Conservation (phyloP, 2,797 vertebrate genomes). For the Serranus cabrilla region DNA sequence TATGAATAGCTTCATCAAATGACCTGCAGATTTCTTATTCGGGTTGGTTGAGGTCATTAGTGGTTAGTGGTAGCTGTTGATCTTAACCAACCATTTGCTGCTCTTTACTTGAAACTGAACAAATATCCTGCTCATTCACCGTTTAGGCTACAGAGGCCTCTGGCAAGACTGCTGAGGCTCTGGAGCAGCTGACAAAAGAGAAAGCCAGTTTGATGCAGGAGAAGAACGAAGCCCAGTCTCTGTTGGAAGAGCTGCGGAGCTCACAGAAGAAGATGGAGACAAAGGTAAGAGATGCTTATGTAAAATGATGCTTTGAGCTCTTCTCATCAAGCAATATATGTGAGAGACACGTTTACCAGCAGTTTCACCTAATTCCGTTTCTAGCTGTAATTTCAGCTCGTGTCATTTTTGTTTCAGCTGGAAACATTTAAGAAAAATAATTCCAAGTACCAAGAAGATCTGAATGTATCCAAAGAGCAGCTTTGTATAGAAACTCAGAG, state of each 20-base stretch:
- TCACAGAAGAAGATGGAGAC: conserved; percentile 88
- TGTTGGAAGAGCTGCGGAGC: conserved; percentile 85
- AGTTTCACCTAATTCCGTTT: neutral
- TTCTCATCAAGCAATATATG: neutral
- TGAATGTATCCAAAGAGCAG: conserved; percentile 89
- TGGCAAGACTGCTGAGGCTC: conserved; percentile 86
- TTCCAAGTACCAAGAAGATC: conserved; percentile 88
- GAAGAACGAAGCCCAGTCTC: conserved; percentile 84
- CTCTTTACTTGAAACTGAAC: conserved; percentile 29
- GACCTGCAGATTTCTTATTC: conserved; percentile 5
- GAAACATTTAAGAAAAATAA: conserved; percentile 89
- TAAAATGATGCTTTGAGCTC: neutral
- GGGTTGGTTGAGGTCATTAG: conserved; percentile 21
- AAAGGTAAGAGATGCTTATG: conserved; percentile 84
- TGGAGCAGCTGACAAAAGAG: conserved; percentile 90
- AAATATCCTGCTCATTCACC: conserved; percentile 27
- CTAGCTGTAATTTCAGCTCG: neutral
- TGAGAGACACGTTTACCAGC: neutral
- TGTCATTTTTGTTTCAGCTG: conserved; percentile 82
- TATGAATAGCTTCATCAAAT: conserved; percentile 13
- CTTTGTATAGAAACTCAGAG: conserved; percentile 88
- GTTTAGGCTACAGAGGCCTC: conserved; percentile 87
- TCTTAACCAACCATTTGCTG: conserved; percentile 11
- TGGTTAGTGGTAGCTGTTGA: too few relatives aligned
- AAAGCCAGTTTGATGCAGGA: conserved; percentile 88